Base-by-base conservation (phyloP, 2,797 vertebrate species). In the Pseudocheirus occidentalis region DNA sequence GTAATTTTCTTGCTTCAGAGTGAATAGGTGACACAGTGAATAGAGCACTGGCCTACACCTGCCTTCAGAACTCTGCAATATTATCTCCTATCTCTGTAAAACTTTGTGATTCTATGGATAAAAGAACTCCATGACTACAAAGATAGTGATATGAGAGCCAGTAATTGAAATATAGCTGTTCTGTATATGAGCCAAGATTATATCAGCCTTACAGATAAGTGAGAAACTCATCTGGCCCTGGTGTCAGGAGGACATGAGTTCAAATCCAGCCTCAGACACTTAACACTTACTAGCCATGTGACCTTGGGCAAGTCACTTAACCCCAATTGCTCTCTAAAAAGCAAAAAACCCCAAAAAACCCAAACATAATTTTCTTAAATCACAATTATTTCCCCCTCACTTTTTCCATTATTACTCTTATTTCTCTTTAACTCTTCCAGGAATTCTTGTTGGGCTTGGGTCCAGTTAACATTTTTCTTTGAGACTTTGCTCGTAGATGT, bases 151-250 rank as follows among this genome's bases (percentile, higher is more conserved):
- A 56, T 56, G 31, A 55, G 56, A 27, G 21, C 21, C 56, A 90
- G 18, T 18, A 89, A n/a, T 28, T 93, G 66, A 96, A 92, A 73
- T 90, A 92, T 24, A 28, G 24, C 55, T 56, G 57, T 58, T 59
- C 94, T 9, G 2, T 34, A 24, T 27, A 46, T 0, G 21, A 90
- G 29, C 91, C 90, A 92, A 93, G 28, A 40, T 94, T 90, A 5
- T 95, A 52, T 57, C 91, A 94, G 21, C 29, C 28, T 54, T 73
- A 46, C 16, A 18, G 7, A 62, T 89, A 28, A 93, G 50, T 0
- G 10, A 53, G 94, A 55, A 52, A 40, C 24, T 96, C 54, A 91
- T 91, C 3, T 95, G n/a, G n/a, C n/a, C n/a, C n/a, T n/a, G n/a
- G n/a, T n/a, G n/a, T n/a, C n/a, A n/a, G n/a, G n/a, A n/a, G n/a